Percentiles rank a stretch among this genome's conserved stretches.
Conservation (phyloP, 2,113 vertebrate genomes). For the Sander vitreus region DNA sequence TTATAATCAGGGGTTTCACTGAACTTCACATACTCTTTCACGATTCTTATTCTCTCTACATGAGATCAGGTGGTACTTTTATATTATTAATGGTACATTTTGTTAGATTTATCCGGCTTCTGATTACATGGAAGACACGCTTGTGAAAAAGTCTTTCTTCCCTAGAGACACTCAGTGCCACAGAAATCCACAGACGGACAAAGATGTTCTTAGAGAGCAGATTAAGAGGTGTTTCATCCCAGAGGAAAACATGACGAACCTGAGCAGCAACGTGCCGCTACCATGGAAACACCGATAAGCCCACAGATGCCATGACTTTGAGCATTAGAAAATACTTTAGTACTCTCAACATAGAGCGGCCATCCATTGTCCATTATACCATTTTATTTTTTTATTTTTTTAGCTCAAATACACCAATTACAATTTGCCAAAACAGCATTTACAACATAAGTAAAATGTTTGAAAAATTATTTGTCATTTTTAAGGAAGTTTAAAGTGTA, state of each 20-base stretch:
- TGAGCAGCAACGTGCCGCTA: slow-evolving; percentile 38
- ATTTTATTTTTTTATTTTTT: not conserved
- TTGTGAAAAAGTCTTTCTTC: slow-evolving; percentile 21
- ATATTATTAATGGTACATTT: not conserved
- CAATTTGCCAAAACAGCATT: not conserved
- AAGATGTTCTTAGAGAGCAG: slow-evolving; percentile 26
- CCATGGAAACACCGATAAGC: slow-evolving; percentile 65
- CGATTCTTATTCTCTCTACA: not conserved
- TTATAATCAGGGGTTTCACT: not conserved
- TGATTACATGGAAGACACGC: not conserved
- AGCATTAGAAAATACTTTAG: slow-evolving; percentile 9
- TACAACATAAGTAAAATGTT: not conserved
- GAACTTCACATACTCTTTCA: not conserved
- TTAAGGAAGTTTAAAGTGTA: not conserved
- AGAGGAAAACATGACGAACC: slow-evolving; percentile 56
- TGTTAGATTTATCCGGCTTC: not conserved
- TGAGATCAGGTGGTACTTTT: not conserved
- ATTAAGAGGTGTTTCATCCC: slow-evolving; percentile 40
- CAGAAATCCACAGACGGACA: slow-evolving; percentile 23
- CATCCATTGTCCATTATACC: not conserved
- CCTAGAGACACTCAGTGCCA: slow-evolving; percentile 1
- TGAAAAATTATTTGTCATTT: not conserved
- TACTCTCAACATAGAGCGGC: not conserved
- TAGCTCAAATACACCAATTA: not conserved
- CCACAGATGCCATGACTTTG: slow-evolving; percentile 44